Evolutionary conservation across 2,113 vertebrate species (phyloP), one percentile per base, ranked within the genome.

Genomic region (Lutjanus erythropterus): DNA sequence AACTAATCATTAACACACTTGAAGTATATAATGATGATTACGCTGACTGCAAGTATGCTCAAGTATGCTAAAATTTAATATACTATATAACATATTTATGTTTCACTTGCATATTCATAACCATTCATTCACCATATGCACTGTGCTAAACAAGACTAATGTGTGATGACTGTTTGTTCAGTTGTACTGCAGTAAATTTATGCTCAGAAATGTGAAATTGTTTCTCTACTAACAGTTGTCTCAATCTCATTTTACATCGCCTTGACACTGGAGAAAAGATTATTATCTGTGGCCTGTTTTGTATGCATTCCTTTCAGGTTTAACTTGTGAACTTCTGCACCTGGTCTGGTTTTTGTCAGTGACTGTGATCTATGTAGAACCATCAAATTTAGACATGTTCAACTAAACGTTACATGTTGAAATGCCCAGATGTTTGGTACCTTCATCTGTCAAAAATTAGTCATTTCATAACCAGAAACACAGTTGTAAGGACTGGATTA

Each of bases 71-170:
- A n/a, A n/a, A n/a, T n/a, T n/a, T n/a, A n/a, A n/a, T n/a, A n/a
- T n/a, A n/a, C n/a, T n/a, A n/a, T n/a, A n/a, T n/a, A n/a, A n/a
- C n/a, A n/a, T n/a, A n/a, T n/a, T n/a, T n/a, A n/a, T n/a, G n/a
- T n/a, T n/a, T n/a, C n/a, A n/a, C 14, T 29, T 25, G 49, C 49
- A 52, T 25, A 52, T 25, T 25, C 49, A 52, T 25, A 11, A 23
- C 3, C 49, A 25, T 29, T 55, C 52, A 29, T 55, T 29, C 25
- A 55, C 25, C 25, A 16, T 7, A 18, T 55, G 52, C 2, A 25
- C 47, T 49, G 47, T 50, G 49, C 49, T 12, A 50, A 50, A 53
- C 50, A 53, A 50, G n/a, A 53, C 52, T 55, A 31, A 55, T 31
- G 27, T 55, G 29, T 9, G 4, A 18, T 31, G 27, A 31, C 27